These are phyloP conservation scores for Sipha maydis DNA, from an alignment of 2,888 invertebrate genomes.

Conservation along the genomic window DNA sequence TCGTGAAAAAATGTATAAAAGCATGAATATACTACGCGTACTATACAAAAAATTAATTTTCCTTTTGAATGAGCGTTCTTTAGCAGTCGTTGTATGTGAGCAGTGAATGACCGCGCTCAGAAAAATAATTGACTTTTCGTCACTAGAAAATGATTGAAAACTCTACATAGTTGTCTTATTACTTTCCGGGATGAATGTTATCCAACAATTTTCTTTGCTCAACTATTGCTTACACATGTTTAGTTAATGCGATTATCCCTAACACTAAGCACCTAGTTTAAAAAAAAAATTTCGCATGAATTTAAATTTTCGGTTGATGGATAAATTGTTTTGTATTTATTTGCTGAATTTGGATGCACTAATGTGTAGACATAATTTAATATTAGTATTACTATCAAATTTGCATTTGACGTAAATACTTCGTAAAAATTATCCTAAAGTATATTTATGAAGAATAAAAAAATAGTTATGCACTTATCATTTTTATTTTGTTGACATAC, in stretches of 20 bases:
- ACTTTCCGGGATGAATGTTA: neutral
- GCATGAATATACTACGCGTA: neutral
- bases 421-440: too few species aligned
- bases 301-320: neutral
- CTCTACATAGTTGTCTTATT: neutral
- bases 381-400: too few species aligned
- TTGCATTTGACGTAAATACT: too few species aligned
- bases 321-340: neutral
- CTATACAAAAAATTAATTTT: neutral
- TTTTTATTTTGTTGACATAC: too few species aligned
- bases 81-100: neutral
- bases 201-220: slow-evolving; percentile 21
- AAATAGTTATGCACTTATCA: too few species aligned
- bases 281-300: neutral
- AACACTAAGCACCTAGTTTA: neutral
- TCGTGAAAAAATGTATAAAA: too few species aligned
- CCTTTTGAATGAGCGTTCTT: slow-evolving; percentile 8
- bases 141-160: neutral
- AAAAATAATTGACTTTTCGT: neutral
- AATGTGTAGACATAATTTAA: too few species aligned
- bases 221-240: neutral
- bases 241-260: neutral
- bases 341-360: neutral
- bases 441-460: too few species aligned
- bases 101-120: neutral